Base-by-base conservation (phyloP, 1,140 invertebrate genomes). In the Pseudomyrmex flavicornis region DNA sequence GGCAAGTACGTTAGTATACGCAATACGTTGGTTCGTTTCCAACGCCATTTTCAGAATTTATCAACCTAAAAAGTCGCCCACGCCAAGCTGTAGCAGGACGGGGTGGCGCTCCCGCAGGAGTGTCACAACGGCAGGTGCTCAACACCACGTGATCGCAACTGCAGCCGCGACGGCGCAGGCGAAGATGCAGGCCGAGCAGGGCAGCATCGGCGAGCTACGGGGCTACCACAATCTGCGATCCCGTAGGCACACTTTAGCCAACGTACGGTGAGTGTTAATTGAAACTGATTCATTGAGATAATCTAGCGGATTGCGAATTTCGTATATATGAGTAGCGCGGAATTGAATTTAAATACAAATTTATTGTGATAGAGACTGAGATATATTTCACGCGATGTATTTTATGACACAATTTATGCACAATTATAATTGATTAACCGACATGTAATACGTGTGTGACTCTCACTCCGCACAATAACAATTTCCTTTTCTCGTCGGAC, bases 101-200 rank as follows among this genome's bases (percentile, higher is more conserved):
- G 93, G 93, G 79, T 94, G 94, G 93, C 91, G 93, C 83, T 90
- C 93, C 12, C 93, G 93, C 85, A 93, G 94, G 87, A 94, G 94
- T 91, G 92, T 95, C 89, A 95, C 94, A 63, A 93, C 93, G 75
- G 89, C 92, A 76, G 89, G 93, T 89, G 87, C 94, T 84, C 91
- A 94, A 86, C 92, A 94, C 93, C 92, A 93, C 90, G 94, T 94
- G 85, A 93, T 93, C 82, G 93, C 83, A 80, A 84, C 54, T 65
- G 93, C 92, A 46, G 92, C 91, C 50, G 94, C 91, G 44, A 93
- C 93, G 83, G 94, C 92, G 66, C 92, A 94, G 83, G 95, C 95
- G 79, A 97, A 95, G 93, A 98, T 98, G 97, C 97, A 98, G 95
- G 97, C 97, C 73, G 97, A 98, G 94, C 97, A 97, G 92, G 97